Evolutionary conservation across 1,140 invertebrate genomes (phyloP).

Genomic region (Drosophila auraria): DNA sequence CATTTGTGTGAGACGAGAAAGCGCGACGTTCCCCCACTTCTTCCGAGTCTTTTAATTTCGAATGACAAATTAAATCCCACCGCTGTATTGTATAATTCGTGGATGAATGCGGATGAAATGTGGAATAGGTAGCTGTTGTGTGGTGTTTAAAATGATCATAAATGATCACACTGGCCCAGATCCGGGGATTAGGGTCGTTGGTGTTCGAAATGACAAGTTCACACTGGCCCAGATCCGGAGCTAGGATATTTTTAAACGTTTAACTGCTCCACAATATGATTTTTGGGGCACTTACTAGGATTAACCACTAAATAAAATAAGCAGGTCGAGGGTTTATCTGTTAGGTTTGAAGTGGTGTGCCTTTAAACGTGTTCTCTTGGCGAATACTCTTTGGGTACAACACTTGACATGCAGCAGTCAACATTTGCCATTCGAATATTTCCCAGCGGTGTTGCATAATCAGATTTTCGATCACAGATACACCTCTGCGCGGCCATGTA

Average conservation of each 20-base stretch:
- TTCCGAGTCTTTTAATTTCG: conserved; percentile 24
- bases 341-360: not conserved
- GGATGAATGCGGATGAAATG: not conserved
- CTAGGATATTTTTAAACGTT: conserved; percentile 8
- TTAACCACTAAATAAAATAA: conserved; percentile 21
- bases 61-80: conserved; percentile 30
- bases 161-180: not conserved
- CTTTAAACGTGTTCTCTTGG: conserved; percentile 13
- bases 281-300: conserved; percentile 10
- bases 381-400: conserved; percentile 5
- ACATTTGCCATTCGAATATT: conserved; percentile 28
- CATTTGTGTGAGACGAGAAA: conserved; percentile 23
- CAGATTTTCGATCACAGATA: conserved; percentile 55
- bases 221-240: conserved; percentile 12
- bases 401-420: conserved; percentile 13
- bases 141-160: conserved; percentile 7
- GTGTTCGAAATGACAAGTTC: conserved; percentile 17
- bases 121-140: not conserved
- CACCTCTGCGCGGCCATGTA: conserved; percentile 30
- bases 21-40: not conserved
- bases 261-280: conserved; percentile 2
- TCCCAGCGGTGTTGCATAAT: conserved; percentile 49
- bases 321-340: not conserved
- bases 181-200: conserved; percentile 1
- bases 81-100: conserved; percentile 29